Percentiles rank a stretch among this genome's conserved stretches.
These are phyloP conservation scores for Caenorhabditis imperialis DNA, from an alignment of 2,888 invertebrate species.

Conservation along the genomic window DNA sequence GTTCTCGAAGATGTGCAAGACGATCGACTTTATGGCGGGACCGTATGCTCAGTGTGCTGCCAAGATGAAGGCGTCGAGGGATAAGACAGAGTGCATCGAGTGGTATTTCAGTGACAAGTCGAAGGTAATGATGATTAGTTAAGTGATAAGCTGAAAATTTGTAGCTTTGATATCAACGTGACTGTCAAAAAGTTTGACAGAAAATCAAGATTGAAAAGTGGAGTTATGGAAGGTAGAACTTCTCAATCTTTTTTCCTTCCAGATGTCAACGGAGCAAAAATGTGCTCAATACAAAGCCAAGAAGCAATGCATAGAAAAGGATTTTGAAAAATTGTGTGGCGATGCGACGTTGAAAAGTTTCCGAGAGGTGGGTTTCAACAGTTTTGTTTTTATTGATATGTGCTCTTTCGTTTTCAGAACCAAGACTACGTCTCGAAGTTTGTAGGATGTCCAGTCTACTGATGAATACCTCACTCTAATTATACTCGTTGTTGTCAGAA, in stretches of 20 bases:
- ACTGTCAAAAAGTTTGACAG: no score
- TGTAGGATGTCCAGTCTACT: conserved; percentile 36
- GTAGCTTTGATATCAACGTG: no score
- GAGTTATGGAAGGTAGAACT: no score
- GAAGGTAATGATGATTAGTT: not conserved
- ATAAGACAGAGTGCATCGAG: conserved; percentile 34
- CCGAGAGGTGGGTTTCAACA: conserved; percentile 11
- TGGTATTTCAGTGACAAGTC: conserved; percentile 48
- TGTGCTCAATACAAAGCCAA: conserved; percentile 47
- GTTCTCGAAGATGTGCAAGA: conserved; percentile 35
- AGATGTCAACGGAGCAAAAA: conserved; percentile 43
- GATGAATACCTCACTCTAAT: no score
- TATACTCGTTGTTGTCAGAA: no score
- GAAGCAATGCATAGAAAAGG: conserved; percentile 34
- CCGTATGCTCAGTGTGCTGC: conserved; percentile 43
- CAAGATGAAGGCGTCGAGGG: conserved; percentile 23
- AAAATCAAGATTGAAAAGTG: no score
- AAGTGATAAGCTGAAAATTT: no score
- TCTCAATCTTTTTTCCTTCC: not conserved
- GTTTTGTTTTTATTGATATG: no score
- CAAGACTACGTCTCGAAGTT: conserved; percentile 30
- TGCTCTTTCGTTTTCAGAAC: conserved; percentile 18
- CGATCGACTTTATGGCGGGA: conserved; percentile 42
- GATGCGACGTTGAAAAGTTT: conserved; percentile 30
- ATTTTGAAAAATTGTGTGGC: conserved; percentile 27